A percentile compares a stretch with the other conserved stretches of the same genome.
phyloP scores from a whole-genome alignment of 2,888 invertebrate genomes.

The Drosophila borealis region DNA sequence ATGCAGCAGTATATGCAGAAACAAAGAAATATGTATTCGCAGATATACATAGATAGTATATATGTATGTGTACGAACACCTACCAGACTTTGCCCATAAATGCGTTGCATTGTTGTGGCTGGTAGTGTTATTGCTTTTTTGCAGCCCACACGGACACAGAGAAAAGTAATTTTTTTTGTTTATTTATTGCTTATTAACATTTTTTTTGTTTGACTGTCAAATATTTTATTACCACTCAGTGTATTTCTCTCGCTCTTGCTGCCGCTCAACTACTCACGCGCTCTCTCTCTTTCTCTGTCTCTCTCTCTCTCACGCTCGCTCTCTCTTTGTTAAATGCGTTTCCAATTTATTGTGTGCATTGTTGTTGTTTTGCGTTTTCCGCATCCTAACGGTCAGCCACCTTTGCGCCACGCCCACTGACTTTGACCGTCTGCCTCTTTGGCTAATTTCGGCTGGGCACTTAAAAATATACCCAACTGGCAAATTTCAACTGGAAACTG shows the following conservation, averaged over 20 bases:
- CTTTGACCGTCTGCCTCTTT: slow-evolving; percentile 50
- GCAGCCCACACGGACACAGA: slow-evolving; percentile 53
- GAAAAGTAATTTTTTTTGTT: slow-evolving; percentile 46
- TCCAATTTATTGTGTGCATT: slow-evolving; percentile 24
- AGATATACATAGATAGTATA: background rate
- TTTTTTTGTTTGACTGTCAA: slow-evolving; percentile 53
- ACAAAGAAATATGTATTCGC: slow-evolving; percentile 2
- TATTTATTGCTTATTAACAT: slow-evolving; percentile 76
- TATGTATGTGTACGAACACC: slow-evolving; percentile 38
- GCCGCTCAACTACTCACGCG: slow-evolving; percentile 15
- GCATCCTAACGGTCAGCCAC: slow-evolving; percentile 69
- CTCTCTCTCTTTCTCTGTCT: background rate
- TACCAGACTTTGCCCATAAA: slow-evolving; percentile 62
- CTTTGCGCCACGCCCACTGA: slow-evolving; percentile 61
- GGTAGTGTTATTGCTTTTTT: slow-evolving; percentile 44
- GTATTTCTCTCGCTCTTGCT: slow-evolving; percentile 3
- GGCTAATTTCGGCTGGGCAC: slow-evolving; percentile 36
- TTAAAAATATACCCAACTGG: slow-evolving; percentile 39
- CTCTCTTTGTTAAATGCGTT: slow-evolving; percentile 38
- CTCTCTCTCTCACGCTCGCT: background rate
- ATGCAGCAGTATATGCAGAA: slow-evolving; percentile 24
- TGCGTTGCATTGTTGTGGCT: slow-evolving; percentile 57
- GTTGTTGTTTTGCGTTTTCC: slow-evolving; percentile 51
- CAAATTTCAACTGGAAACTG: slow-evolving; percentile 33
- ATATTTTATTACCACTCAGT: slow-evolving; percentile 46